Base-by-base conservation (phyloP, 2,797 vertebrate genomes). In the Diplodus puntazzo region DNA sequence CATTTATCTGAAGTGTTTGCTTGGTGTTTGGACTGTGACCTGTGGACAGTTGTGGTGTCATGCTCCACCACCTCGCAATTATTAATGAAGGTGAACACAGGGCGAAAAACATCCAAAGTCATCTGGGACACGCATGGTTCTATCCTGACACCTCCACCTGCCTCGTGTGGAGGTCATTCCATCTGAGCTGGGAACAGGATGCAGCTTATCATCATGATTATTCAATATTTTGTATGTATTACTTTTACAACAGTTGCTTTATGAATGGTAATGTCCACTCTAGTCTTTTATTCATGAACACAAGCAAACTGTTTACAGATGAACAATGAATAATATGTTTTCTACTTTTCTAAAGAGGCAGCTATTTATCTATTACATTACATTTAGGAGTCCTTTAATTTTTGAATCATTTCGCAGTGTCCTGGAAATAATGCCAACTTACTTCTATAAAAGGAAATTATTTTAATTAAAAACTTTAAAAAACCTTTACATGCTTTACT, bases 71-170 rank as follows among this genome's bases (percentile, higher is more conserved):
- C 6, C 12, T 23, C 30, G 8, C 25, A 27, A 6, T 80, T 30
- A 75, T 68, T 75, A 69, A 79, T 55, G 52, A 34, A 67, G 76
- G 65, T n/a, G 21, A 71, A 46, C 39, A 5, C 10, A 20, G n/a
- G 63, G 34, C 25, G 25, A 30, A 62, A 13, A 11, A 16, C 43
- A 52, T 16, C 43, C 23, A 65, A 61, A 66, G 68, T 69, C 63
- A 46, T 14, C 20, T 16, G 48, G 54, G 48, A 17, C 57, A 48
- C 21, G 17, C 27, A 16, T 63, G 69, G 34, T 62, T 68, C 46
- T 6, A 52, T 43, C 9, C 25, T 21, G 46, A 39, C 53, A 20
- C 60, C 42, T 34, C 58, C 53, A 23, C 50, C 49, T 21, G 52
- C 52, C 5, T 52, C 50, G 11, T 11, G 68, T n/a, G 20, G 64